These are phyloP conservation scores for Nyctalus aviator DNA, from an alignment of 2,797 vertebrate species.

Conservation along the genomic window DNA sequence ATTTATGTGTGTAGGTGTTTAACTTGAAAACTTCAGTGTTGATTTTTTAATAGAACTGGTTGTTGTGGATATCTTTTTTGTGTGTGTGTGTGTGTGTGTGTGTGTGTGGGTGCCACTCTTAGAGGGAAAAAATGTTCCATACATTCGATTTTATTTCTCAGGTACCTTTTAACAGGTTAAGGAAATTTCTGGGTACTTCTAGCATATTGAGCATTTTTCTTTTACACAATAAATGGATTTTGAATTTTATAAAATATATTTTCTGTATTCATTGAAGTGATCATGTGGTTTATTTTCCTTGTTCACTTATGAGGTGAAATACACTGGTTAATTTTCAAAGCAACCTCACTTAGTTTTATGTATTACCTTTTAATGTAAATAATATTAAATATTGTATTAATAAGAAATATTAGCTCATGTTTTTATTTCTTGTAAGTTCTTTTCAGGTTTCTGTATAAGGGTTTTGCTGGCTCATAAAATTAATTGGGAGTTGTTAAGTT, in stretches of 20 bases:
- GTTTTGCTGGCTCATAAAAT: conserved; percentile 12
- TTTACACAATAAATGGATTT: not conserved
- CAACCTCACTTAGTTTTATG: not conserved
- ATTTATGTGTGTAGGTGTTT: not conserved
- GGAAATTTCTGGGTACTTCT: not conserved
- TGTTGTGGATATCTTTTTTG: too few relatives aligned
- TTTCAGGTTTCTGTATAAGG: not conserved
- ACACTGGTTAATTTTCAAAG: not conserved
- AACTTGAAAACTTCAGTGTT: not conserved
- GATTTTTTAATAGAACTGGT: not conserved
- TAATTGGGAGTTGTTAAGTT: not conserved
- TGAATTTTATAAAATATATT: not conserved
- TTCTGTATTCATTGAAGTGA: not conserved
- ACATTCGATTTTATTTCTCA: conserved; percentile 14
- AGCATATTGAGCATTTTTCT: not conserved
- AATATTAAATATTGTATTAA: not conserved
- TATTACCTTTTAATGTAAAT: not conserved
- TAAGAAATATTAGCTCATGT: conserved; percentile 3
- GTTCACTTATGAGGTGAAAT: not conserved
- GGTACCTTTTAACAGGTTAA: not conserved
- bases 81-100: too few relatives aligned
- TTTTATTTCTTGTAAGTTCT: not conserved
- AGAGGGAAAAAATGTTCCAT: not conserved
- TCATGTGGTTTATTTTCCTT: not conserved
- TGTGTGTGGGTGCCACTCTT: not conserved